Conservation (phyloP, 2,888 invertebrate genomes). For the Troilus luridus region DNA sequence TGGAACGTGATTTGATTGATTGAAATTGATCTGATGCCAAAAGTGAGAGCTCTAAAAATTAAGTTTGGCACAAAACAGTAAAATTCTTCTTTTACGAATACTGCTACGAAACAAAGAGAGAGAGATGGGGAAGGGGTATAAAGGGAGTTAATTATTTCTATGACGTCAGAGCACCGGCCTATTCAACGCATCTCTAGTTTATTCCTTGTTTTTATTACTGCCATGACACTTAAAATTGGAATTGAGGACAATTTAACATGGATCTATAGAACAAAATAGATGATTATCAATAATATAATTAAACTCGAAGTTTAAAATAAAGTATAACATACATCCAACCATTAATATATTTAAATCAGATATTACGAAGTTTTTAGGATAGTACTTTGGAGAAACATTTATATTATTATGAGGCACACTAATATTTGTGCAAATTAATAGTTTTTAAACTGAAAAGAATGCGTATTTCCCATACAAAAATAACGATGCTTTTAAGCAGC, state of each 20-base stretch:
- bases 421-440: too few species aligned
- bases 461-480: too few species aligned
- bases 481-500: too few species aligned
- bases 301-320: not conserved
- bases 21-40: not conserved
- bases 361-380: not conserved
- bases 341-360: not conserved
- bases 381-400: not conserved
- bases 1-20: conserved; percentile 6
- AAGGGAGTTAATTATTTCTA: conserved; percentile 8
- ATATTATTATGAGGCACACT: not conserved
- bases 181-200: not conserved
- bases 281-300: not conserved
- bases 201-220: not conserved
- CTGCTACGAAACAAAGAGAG: not conserved
- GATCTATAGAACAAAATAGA: not conserved
- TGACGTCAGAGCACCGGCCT: conserved; percentile 13
- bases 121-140: not conserved
- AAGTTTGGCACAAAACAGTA: not conserved
- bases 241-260: not conserved
- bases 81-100: not conserved
- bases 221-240: not conserved
- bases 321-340: not conserved
- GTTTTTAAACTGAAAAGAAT: too few species aligned
- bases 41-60: not conserved